Base-by-base conservation (phyloP, 2,888 invertebrate species). In the Liopterus haemorrhoidalis region DNA sequence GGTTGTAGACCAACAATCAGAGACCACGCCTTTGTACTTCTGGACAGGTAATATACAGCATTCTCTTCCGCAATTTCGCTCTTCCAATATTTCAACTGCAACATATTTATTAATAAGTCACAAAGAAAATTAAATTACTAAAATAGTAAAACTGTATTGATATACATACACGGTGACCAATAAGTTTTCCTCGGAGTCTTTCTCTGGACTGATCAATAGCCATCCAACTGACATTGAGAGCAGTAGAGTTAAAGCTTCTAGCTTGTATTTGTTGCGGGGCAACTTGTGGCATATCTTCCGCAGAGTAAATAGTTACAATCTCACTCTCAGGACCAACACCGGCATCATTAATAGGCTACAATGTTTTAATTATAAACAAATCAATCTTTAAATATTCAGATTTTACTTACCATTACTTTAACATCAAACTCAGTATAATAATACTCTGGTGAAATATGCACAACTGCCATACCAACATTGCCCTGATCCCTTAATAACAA, bases 1-100 rank as follows among this genome's bases (percentile, higher is more conserved):
- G 94, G 91, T 58, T 88, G 82, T 36, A 97, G 71, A 54, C 95
- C 96, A 8, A 96, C 93, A 60, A 97, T 88, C 2, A 93, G 72
- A 1, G 94, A 90, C 82, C 87, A 85, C 41, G 87, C 81, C 39
- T 82, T 76, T 1, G 84, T 87, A 2, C 85, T 85, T 49, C 92
- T 78, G 6, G 91, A 92, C 42, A 94, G 70, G 65, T 84, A 91
- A 65, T 88, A 90, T 30, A 89, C 82, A 43, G 82, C 74, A 60
- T 85, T 82, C 59, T 88, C 83, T 63, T 89, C 85, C 41, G 78
- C 75, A 53, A 79, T 78, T 9, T 71, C 75, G 54, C 81, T 78
- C 61, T 80, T 83, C 94, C 94, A 95, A 62, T 94, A 95, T 64
- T 94, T 93, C 49, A 95, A 76, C 80, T 82, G 57, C 30, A 64